A percentile compares a stretch with the other conserved stretches of the same genome.
These are phyloP conservation scores for Craniophora ligustri DNA, from an alignment of 2,888 invertebrate species.

Conservation along the genomic window DNA sequence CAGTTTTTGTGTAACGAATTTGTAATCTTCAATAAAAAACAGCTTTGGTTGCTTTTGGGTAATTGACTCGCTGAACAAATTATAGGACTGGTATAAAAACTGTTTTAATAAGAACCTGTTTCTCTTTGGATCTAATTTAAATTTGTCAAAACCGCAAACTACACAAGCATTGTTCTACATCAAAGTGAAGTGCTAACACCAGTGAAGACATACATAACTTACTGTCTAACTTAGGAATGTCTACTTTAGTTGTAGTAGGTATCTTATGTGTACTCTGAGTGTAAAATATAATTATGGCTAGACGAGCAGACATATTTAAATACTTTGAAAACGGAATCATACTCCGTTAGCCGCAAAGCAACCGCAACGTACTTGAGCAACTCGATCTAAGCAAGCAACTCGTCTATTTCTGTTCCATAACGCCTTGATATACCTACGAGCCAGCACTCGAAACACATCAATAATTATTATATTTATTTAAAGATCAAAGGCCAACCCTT, in stretches of 20 bases:
- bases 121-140: neutral
- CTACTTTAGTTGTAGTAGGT: no score
- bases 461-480: slow-evolving; percentile 36
- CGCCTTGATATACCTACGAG: slow-evolving; percentile 48
- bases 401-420: slow-evolving; percentile 60
- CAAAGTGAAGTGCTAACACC: neutral
- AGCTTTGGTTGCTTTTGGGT: slow-evolving; percentile 25
- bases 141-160: neutral
- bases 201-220: no score
- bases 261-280: neutral
- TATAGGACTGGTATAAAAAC: slow-evolving; percentile 1
- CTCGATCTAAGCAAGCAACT: slow-evolving; percentile 57
- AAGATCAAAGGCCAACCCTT: slow-evolving; percentile 50
- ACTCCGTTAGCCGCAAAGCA: slow-evolving; percentile 45
- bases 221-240: no score
- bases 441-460: slow-evolving; percentile 45
- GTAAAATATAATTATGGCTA: slow-evolving; percentile 10
- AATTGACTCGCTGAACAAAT: slow-evolving; percentile 13
- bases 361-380: slow-evolving; percentile 59
- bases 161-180: neutral
- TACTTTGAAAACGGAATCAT: slow-evolving; percentile 42
- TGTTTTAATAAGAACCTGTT: neutral
- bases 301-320: slow-evolving; percentile 17
- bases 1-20: slow-evolving; percentile 35
- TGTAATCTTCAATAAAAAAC: slow-evolving; percentile 49